Percentiles rank a stretch among this genome's conserved stretches.
These are phyloP conservation scores for Acleris holmiana DNA, from an alignment of 2,888 invertebrate genomes.

Conservation along the genomic window DNA sequence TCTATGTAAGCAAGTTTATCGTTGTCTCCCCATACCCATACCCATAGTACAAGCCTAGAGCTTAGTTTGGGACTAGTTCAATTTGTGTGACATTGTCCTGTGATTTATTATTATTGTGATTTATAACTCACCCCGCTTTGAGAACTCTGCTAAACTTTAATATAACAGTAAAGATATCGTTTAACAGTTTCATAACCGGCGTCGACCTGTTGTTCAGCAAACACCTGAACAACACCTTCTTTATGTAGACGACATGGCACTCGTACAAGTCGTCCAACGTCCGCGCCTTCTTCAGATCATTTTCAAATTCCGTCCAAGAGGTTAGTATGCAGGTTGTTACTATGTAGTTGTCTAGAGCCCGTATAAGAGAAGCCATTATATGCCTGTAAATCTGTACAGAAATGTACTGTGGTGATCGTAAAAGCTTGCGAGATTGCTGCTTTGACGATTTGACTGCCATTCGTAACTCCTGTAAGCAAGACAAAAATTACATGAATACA, in stretches of 20 bases:
- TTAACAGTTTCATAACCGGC: conserved; percentile 87
- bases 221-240: conserved; percentile 89
- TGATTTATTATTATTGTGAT: no score
- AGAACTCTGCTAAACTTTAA: conserved; percentile 88
- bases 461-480: conserved; percentile 83
- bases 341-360: conserved; percentile 90
- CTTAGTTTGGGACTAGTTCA: no score
- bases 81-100: no score
- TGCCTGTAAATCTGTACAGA: conserved; percentile 89
- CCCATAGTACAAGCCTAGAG: no score
- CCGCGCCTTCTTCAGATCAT: conserved; percentile 85
- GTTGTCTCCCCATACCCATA: no score
- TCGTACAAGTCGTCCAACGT: conserved; percentile 90
- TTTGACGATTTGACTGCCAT: conserved; percentile 80
- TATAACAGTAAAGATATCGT: conserved; percentile 89
- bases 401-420: conserved; percentile 87
- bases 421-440: conserved; percentile 73
- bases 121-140: conserved; percentile 71
- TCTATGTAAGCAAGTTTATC: no score
- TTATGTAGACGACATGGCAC: conserved; percentile 89
- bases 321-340: conserved; percentile 90
- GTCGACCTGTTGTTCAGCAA: conserved; percentile 88
- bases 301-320: conserved; percentile 90
- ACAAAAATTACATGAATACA: no score
- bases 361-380: conserved; percentile 90